phyloP scores from a whole-genome alignment of 2,113 vertebrate genomes.

The Ia io region DNA sequence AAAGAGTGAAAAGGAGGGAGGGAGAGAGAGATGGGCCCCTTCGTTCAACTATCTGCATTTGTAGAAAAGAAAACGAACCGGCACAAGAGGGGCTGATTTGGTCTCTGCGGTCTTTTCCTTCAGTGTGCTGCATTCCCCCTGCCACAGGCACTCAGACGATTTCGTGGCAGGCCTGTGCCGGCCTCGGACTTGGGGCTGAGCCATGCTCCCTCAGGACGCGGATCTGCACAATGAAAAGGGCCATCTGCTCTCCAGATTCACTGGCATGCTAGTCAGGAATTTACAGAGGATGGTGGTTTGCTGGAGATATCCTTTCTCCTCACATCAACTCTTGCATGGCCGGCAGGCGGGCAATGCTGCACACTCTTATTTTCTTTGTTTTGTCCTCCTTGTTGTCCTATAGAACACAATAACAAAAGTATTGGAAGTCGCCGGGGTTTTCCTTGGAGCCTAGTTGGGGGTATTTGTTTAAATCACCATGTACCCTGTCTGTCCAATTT shows the following conservation, averaged over 20 bases:
- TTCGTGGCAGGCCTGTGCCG: not conserved
- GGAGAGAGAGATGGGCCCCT: not conserved
- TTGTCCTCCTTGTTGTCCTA: not conserved
- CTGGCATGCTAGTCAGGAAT: not conserved
- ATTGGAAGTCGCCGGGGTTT: not conserved
- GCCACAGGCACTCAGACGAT: fast-evolving
- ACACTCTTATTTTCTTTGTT: not conserved
- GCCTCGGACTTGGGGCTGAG: not conserved
- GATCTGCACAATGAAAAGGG: not conserved
- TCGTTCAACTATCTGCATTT: not conserved
- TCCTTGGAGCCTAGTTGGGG: not conserved
- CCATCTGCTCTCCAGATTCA: conserved; percentile 14
- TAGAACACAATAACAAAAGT: not conserved
- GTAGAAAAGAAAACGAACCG: not conserved
- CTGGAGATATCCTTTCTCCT: not conserved
- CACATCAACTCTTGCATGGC: not conserved
- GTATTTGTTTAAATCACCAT: not conserved
- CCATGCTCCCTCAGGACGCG: not conserved
- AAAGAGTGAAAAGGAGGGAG: too few species aligned
- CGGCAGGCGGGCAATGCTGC: not conserved
- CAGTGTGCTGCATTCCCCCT: fast-evolving
- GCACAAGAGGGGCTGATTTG: not conserved
- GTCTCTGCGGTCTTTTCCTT: fast-evolving
- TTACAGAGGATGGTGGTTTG: not conserved
- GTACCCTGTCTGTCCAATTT: not conserved